Base-by-base conservation (phyloP, 2,888 invertebrate genomes). In the Luperina testacea region DNA sequence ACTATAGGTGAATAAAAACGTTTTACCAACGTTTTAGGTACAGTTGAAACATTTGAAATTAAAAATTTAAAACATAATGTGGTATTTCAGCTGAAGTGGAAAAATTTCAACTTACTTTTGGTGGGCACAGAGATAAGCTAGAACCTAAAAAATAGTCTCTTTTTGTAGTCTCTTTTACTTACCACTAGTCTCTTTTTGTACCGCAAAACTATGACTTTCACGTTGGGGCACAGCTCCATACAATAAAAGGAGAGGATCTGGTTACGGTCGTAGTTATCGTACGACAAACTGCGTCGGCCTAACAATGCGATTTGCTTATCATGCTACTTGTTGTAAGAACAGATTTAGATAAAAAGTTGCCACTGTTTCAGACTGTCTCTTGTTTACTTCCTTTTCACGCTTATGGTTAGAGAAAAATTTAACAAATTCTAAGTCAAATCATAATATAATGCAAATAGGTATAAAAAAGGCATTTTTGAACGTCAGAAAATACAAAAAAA, bases 231-330 rank as follows among this genome's bases (percentile, higher is more conserved):
- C 24, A 61, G 20, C 59, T 32, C 13, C 48, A n/a, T 11, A 59
- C 9, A 81, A 69, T 72, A 69, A 61, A 72, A 84, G 72, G 15
- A 32, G 32, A 72, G 7, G 15, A n/a, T 76, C 68, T 57, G 78
- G 59, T 67, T 74, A 42, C 65, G 51, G 71, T 32, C 42, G 70
- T 45, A 38, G 61, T 48, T 75, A 87, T 70, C 77, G 70, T 32
- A 45, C 65, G 70, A 65, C 69, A 38, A 76, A 83, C 75, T 65
- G 48, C 32, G 64, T 45, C 51, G 32, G 53, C 75, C 48, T 72
- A 64, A 70, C 78, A 68, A 75, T 75, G 71, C 72, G 57, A 75
- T 81, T 81, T 73, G 70, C 85, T 87, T 84, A 86, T 75, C 74
- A 51, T 27, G 27, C 7, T 69, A 7, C 75, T 48, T 59, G 59